These are phyloP conservation scores for Mustelus asterias DNA, from an alignment of 2,113 vertebrate genomes.

Conservation along the genomic window DNA sequence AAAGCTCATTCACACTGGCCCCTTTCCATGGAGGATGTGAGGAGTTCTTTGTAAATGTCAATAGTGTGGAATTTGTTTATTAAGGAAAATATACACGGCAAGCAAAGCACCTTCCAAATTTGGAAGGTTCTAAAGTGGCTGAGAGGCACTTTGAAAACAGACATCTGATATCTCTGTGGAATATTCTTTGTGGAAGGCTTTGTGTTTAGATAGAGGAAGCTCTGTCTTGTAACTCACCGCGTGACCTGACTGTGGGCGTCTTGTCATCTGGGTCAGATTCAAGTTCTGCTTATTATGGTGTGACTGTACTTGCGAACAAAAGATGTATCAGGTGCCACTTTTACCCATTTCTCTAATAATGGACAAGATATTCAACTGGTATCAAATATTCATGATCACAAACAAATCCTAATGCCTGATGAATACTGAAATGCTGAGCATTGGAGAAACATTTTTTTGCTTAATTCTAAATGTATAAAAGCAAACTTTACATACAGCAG, in stretches of 20 bases:
- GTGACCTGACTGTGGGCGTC: not conserved
- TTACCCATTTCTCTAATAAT: not conserved
- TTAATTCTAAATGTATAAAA: too few species aligned
- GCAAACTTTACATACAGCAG: not conserved
- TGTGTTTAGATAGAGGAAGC: not conserved
- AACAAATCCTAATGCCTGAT: not conserved
- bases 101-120: not conserved
- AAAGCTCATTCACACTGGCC: not conserved
- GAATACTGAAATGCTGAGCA: not conserved
- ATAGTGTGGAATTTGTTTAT: not conserved
- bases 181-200: not conserved
- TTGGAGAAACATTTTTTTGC: not conserved
- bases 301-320: not conserved
- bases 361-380: not conserved
- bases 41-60: not conserved
- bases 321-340: not conserved
- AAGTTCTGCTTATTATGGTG: not conserved
- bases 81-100: not conserved
- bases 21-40: not conserved
- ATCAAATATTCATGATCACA: not conserved
- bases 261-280: not conserved
- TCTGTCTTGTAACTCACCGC: not conserved
- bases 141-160: not conserved
- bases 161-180: not conserved
- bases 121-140: not conserved